Percentiles rank a stretch among this genome's conserved stretches.
Conservation (phyloP, 1,140 invertebrate species). For the Conus betulinus region DNA sequence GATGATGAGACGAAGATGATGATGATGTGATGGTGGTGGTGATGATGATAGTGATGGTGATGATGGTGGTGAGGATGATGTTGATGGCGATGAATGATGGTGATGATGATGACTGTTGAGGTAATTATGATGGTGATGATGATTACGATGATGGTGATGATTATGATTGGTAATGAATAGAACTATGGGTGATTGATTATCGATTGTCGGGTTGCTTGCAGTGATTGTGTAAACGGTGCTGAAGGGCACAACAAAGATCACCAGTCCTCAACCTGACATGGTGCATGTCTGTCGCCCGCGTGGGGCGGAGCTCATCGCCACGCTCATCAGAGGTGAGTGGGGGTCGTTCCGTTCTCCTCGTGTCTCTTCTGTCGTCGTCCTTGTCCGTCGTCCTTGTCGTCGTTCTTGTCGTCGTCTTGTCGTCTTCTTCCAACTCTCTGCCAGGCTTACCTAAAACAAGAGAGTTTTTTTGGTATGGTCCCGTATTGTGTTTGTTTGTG, state of each 20-base stretch:
- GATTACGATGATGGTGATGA: conserved; percentile 20
- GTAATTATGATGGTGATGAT: conserved; percentile 38
- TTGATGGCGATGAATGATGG: conserved; percentile 37
- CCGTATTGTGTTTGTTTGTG: too few species aligned
- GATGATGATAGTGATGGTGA: conserved; percentile 36
- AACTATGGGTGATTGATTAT: neutral
- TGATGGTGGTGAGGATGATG: conserved; percentile 33
- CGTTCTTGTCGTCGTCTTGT: neutral
- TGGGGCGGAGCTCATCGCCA: conserved; percentile 70
- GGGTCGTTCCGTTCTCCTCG: neutral
- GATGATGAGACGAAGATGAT: conserved; percentile 38
- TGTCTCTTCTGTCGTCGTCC: neutral
- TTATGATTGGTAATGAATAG: neutral
- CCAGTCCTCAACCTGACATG: conserved; percentile 72
- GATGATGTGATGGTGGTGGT: conserved; percentile 40
- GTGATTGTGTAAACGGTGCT: conserved; percentile 72
- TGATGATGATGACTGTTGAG: conserved; percentile 35
- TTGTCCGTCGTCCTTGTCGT: neutral
- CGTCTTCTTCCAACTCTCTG: neutral
- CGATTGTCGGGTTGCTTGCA: conserved; percentile 45
- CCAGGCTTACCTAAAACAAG: too few species aligned
- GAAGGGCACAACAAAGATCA: conserved; percentile 72
- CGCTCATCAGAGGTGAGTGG: conserved; percentile 74
- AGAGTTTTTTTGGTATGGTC: too few species aligned
- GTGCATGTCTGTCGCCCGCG: conserved; percentile 67